Conservation (phyloP, 1,140 invertebrate genomes). For the Potamilus streckersoni region DNA sequence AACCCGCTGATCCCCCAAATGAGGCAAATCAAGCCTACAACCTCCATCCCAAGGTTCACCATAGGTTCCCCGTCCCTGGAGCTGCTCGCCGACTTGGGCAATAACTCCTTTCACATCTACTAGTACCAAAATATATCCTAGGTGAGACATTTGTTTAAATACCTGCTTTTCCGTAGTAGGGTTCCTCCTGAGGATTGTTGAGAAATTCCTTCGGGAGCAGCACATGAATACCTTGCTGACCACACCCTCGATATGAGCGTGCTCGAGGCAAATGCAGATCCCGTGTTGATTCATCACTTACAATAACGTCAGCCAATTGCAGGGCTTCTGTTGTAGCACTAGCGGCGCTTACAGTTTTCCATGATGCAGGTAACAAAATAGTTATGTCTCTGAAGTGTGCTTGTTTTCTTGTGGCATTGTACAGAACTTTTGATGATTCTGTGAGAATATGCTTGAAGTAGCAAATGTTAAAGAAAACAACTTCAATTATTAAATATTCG, state of each 20-base stretch:
- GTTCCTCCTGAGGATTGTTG: not conserved
- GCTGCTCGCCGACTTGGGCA: no score
- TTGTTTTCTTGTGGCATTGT: slow-evolving; percentile 54
- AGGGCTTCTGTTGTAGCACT: slow-evolving; percentile 34
- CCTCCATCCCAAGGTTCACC: no score
- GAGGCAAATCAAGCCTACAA: no score
- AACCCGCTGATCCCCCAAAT: no score
- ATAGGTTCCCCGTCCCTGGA: no score
- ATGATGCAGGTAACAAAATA: slow-evolving; percentile 63
- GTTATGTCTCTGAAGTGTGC: slow-evolving; percentile 63
- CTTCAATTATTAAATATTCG: no score
- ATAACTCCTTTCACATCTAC: no score
- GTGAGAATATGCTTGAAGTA: slow-evolving; percentile 42
- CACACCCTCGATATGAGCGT: slow-evolving; percentile 26
- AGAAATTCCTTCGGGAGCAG: slow-evolving; percentile 26
- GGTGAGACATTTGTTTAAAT: not conserved
- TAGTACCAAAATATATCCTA: no score
- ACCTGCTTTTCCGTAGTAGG: slow-evolving; percentile 22
- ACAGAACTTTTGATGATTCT: slow-evolving; percentile 48
- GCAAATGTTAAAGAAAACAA: no score
- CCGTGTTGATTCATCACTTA: slow-evolving; percentile 21
- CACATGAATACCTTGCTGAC: slow-evolving; percentile 28
- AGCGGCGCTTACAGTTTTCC: slow-evolving; percentile 36
- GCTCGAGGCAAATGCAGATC: slow-evolving; percentile 18
- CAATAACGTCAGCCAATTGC: slow-evolving; percentile 44